These are phyloP conservation scores for Amphipyra berbera DNA, from an alignment of 2,888 invertebrate genomes.

Conservation along the genomic window DNA sequence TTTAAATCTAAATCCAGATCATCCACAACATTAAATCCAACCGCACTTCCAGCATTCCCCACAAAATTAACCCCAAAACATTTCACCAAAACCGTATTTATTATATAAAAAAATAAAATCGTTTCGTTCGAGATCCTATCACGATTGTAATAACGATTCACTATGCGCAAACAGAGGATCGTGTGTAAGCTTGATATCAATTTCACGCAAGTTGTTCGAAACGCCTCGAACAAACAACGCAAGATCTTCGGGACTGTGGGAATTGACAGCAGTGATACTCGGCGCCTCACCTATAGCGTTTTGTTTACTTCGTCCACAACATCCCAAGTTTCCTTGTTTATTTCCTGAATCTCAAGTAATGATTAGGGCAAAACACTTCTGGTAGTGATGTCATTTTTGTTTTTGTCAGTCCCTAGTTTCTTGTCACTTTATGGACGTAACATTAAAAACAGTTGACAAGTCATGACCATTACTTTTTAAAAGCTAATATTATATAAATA, in stretches of 20 bases:
- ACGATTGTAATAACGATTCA: conserved; percentile 72
- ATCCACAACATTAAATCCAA: conserved; percentile 27
- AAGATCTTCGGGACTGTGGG: conserved; percentile 56
- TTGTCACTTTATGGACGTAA: conserved; percentile 11
- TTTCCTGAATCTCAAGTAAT: conserved; percentile 55
- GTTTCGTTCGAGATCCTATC: conserved; percentile 58
- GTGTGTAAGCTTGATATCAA: conserved; percentile 79
- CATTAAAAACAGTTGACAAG: not conserved
- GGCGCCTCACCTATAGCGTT: conserved; percentile 49
- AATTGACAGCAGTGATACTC: conserved; percentile 62
- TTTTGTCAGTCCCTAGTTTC: conserved; percentile 26
- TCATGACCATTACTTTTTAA: no score
- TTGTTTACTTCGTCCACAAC: conserved; percentile 55
- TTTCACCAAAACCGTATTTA: conserved; percentile 35
- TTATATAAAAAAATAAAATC: conserved; percentile 52
- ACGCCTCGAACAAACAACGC: conserved; percentile 53
- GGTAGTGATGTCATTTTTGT: conserved; percentile 35
- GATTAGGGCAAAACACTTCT: conserved; percentile 48
- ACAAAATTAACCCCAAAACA: conserved; percentile 36
- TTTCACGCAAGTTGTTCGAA: conserved; percentile 80
- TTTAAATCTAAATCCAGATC: conserved; percentile 11
- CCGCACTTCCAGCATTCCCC: conserved; percentile 22
- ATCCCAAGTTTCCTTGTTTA: conserved; percentile 51
- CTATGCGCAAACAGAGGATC: conserved; percentile 74
- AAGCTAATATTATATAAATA: no score